These are phyloP conservation scores for Porites cylindrica DNA, from an alignment of 92 coral and sea anemone species.

Conservation along the genomic window DNA sequence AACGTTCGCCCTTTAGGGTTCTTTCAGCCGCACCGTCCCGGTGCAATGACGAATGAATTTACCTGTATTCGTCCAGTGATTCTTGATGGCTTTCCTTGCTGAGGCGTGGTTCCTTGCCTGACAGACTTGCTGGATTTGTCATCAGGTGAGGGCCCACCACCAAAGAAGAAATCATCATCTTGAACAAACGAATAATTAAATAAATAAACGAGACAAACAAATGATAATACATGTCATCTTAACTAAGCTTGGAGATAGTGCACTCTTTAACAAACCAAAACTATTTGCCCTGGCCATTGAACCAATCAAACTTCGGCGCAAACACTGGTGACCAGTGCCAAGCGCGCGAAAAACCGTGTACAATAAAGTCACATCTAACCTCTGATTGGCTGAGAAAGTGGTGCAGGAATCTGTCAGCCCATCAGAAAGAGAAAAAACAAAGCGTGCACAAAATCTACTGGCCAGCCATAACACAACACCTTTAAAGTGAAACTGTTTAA, in stretches of 20 bases:
- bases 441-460: too few relatives aligned
- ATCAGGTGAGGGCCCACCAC: constrained; percentile 72
- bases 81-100: constrained; percentile 44
- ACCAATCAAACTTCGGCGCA: constrained; percentile 16
- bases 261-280: too few relatives aligned
- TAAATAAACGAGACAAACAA: too few relatives aligned
- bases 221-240: too few relatives aligned
- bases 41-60: neutral
- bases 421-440: too few relatives aligned
- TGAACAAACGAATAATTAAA: neutral
- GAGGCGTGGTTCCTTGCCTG: constrained; percentile 21
- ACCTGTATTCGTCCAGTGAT: constrained; percentile 92
- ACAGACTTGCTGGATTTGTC: constrained; percentile 55
- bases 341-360: neutral
- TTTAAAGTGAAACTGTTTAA: too few relatives aligned
- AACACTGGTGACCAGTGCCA: neutral
- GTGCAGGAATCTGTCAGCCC: neutral
- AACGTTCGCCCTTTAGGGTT: too few relatives aligned
- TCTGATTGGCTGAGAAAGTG: neutral
- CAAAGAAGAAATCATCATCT: constrained; percentile 77
- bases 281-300: too few relatives aligned
- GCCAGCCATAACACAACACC: too few relatives aligned
- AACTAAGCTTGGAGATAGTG: too few relatives aligned
- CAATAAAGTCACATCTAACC: neutral
- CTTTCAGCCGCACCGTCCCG: neutral